Evolutionary conservation across 2,113 vertebrate species (phyloP).

Genomic region (Vidua chalybeata): DNA sequence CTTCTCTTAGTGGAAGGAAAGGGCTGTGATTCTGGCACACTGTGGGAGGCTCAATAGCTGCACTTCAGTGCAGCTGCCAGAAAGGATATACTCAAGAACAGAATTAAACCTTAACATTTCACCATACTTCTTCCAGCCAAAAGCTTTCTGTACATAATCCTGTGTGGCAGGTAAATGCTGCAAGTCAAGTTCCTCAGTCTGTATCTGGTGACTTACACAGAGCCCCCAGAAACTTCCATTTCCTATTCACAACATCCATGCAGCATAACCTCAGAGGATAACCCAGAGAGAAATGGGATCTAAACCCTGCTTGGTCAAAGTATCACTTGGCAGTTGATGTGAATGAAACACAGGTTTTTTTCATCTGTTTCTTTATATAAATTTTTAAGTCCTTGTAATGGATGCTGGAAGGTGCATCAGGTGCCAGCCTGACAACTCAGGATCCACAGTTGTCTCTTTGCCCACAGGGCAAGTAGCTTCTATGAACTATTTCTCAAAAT

Average conservation of each 20-base stretch:
- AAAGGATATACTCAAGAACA: slow-evolving; percentile 39
- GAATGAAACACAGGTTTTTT: background rate
- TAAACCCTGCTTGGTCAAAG: background rate
- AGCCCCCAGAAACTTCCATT: background rate
- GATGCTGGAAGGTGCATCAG: background rate
- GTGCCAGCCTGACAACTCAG: background rate
- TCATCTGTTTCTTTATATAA: background rate
- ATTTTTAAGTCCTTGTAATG: background rate
- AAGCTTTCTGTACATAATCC: slow-evolving; percentile 44
- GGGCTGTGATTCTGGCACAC: slow-evolving; percentile 36
- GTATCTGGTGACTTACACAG: background rate
- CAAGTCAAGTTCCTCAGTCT: background rate
- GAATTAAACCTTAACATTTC: slow-evolving; percentile 48
- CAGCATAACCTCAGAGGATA: background rate
- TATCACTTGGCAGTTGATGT: background rate
- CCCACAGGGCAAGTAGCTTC: background rate
- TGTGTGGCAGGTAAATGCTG: slow-evolving; percentile 65
- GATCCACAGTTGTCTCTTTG: background rate
- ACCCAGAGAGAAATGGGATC: background rate
- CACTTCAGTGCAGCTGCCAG: slow-evolving; percentile 64
- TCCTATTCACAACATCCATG: background rate
- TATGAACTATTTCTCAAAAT: background rate
- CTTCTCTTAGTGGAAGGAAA: slow-evolving; percentile 28
- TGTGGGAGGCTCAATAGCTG: slow-evolving; percentile 55
- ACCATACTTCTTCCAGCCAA: slow-evolving; percentile 55